Evolutionary conservation across 2,888 invertebrate genomes (phyloP), one percentile per base, ranked within the genome.

Genomic region (Anaspis maculata): DNA sequence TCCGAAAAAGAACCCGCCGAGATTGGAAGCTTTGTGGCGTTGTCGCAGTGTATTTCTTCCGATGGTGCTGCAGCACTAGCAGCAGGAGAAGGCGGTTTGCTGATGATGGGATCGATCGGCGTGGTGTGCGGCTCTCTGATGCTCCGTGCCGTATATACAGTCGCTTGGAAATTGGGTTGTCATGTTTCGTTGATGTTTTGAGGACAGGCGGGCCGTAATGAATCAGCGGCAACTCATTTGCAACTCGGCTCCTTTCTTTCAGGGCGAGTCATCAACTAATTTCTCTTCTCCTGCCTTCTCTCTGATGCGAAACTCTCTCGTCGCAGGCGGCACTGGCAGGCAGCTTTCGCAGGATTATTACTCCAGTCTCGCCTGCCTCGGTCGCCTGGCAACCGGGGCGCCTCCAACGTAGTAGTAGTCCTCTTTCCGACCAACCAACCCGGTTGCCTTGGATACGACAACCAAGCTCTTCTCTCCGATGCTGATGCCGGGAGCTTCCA

Each of bases 191-290:
- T 36, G 49, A 44, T 47, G 45, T 49, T 47, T 44, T 42, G 45
- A 43, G 44, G 44, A 43, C 44, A 41, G 44, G 44, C 46, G 38
- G 46, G 43, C 39, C 27, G 35, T 47, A 52, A 46, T 49, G 47
- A 46, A 48, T 46, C 46, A 44, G 44, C 46, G 44, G 57, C 58
- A 59, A 59, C 61, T 60, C 60, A 59, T 60, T 61, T 59, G 59
- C 59, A 58, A 60, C 56, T 59, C 56, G 56, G 56, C 52, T 57
- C 59, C 54, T 57, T 60, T 60, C 59, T 58, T 60, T 60, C 56
- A 56, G 54, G 48, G 44, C 57, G 56, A 59, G 58, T 58, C 61
- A 61, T 61, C 61, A 60, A 60, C 61, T 61, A 59, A 61, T 61
- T 61, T 61, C 61, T 59, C 55, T 59, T 58, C 54, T 55, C 48